A percentile compares a stretch with the other conserved stretches of the same genome.
Conservation (phyloP, 1,140 invertebrate genomes). For the Pseudobourletiella spinata region DNA sequence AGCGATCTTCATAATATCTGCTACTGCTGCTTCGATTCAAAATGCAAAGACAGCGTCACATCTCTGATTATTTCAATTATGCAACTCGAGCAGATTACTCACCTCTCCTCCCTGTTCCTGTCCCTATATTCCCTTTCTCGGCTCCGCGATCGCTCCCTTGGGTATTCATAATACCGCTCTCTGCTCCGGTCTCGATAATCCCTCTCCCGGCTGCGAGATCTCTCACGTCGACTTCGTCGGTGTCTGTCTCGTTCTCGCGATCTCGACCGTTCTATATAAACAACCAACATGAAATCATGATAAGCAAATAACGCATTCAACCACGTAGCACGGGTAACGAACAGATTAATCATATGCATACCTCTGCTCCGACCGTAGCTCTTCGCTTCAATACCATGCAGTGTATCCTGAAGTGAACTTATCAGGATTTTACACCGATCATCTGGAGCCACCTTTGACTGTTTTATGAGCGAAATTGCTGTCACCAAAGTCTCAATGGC, state of each 20-base stretch:
- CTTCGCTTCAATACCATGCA: slow-evolving; percentile 94
- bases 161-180: slow-evolving; percentile 44
- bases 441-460: slow-evolving; percentile 95
- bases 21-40: slow-evolving; percentile 7
- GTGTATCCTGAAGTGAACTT: slow-evolving; percentile 89
- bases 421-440: slow-evolving; percentile 97
- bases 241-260: slow-evolving; percentile 65
- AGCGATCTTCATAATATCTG: slow-evolving; percentile 44
- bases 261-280: slow-evolving; percentile 53
- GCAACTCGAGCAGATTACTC: background rate
- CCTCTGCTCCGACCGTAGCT: slow-evolving; percentile 59
- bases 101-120: slow-evolving; percentile 48
- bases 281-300: background rate
- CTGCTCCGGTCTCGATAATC: slow-evolving; percentile 63
- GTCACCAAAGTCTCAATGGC: slow-evolving; percentile 98
- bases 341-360: no score
- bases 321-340: background rate
- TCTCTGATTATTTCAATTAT: slow-evolving; percentile 38
- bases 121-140: slow-evolving; percentile 44
- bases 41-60: background rate
- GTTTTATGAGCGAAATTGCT: slow-evolving; percentile 96
- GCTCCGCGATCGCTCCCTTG: slow-evolving; percentile 24
- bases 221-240: slow-evolving; percentile 57
- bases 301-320: background rate
- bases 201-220: slow-evolving; percentile 67